phyloP scores from a whole-genome alignment of 2,888 invertebrate genomes.

The Kryphioiulus occultus region DNA sequence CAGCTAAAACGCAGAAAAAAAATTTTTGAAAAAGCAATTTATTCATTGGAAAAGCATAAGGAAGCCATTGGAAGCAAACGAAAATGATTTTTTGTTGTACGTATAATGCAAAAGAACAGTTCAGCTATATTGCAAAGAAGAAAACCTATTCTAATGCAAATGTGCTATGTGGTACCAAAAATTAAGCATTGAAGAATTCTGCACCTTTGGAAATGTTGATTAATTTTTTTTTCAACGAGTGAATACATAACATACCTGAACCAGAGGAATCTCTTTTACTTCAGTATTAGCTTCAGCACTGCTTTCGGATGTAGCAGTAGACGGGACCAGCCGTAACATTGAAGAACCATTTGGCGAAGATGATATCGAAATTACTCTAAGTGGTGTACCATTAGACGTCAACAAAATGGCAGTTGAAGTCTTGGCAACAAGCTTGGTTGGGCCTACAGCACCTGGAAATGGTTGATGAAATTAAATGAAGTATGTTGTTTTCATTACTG shows the following conservation, averaged over 20 bases:
- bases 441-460: not conserved
- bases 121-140: too few species aligned
- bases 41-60: too few species aligned
- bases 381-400: not conserved
- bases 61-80: too few species aligned
- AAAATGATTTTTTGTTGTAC: too few species aligned
- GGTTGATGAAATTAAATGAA: not conserved
- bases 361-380: not conserved
- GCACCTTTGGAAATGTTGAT: too few species aligned
- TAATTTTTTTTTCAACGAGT: too few species aligned
- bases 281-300: not conserved
- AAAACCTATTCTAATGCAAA: too few species aligned
- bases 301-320: not conserved
- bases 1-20: not conserved
- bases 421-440: not conserved
- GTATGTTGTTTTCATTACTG: not conserved
- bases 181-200: too few species aligned
- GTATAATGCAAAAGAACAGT: too few species aligned
- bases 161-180: too few species aligned
- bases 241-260: not conserved
- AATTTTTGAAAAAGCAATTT: not conserved
- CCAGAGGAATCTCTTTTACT: not conserved
- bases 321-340: not conserved
- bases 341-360: not conserved
- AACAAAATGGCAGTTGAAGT: not conserved